Base-by-base conservation (phyloP, 2,113 vertebrate genomes). In the Telmatochromis sp. region DNA sequence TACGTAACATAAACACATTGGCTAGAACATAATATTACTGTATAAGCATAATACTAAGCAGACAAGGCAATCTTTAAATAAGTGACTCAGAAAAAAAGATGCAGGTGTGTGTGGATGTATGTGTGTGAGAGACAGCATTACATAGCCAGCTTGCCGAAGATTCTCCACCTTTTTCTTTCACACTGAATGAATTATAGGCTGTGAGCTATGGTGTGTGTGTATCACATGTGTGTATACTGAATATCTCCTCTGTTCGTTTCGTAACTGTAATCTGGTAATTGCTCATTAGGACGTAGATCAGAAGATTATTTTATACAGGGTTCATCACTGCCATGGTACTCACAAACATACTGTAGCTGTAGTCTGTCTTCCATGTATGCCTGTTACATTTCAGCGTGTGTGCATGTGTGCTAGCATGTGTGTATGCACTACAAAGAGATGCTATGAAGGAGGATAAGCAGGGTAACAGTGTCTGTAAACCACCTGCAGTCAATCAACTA, bases 201-300 rank as follows among this genome's bases (percentile, higher is more conserved):
- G 45, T 85, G 42, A 87, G 83, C 86, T 75, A 37, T 65, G 54
- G 57, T 53, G 85, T 49, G 40, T 49, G 21, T 23, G 37, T 9
- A 14, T 23, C 23, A 23, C 75, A 40, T 80, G 78, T 88, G 81
- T 81, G 82, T 65, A 54, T 75, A 63, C 78, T 82, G 63, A 82
- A 63, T 57, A 78, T 85, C 75, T 60, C 40, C 63, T 87, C 35
- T 87, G 75, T 87, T 92, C 53, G 80, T 87, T 90, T 89, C 45
- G 54, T 91, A 85, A 58, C 89, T 84, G 57, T 93, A 91, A 93
- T 94, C 91, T 80, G 7, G 83, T 94, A 93, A 93, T 93, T 94
- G 85, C 94, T 94, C 91, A 95, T 95, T 95, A 95, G 68, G 91
- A 94, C 90, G 86, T 90, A 89, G 94, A 95, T 94, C 89, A 90